These are phyloP conservation scores for Harpalus rufipes DNA, from an alignment of 2,888 invertebrate genomes.

Conservation along the genomic window DNA sequence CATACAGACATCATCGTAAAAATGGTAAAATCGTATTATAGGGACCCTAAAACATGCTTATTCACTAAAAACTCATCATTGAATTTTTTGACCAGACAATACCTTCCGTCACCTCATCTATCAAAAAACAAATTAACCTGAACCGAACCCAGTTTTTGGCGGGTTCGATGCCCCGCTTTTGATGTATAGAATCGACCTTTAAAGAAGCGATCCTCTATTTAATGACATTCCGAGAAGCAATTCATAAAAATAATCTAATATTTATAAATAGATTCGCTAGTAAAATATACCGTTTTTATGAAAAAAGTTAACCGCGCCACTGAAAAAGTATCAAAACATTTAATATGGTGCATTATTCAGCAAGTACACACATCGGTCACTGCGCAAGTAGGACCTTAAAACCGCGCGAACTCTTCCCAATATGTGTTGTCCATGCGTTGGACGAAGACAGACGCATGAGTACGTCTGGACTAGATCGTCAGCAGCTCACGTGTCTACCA, in stretches of 20 bases:
- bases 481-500: constrained; percentile 59
- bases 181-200: too few species aligned
- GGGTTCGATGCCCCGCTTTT: too few species aligned
- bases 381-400: constrained; percentile 45
- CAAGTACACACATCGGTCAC: constrained; percentile 48
- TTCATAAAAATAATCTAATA: neutral
- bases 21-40: too few species aligned
- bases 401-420: constrained; percentile 43
- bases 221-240: neutral
- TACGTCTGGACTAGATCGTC: constrained; percentile 32
- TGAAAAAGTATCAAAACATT: constrained; percentile 59
- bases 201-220: too few species aligned
- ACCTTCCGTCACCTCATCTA: too few species aligned
- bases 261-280: neutral
- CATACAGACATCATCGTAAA: too few species aligned
- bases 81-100: too few species aligned
- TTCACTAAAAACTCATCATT: too few species aligned
- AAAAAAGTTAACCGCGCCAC: constrained; percentile 29
- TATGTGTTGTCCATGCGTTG: constrained; percentile 4
- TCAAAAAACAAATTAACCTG: too few species aligned
- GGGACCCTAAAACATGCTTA: too few species aligned
- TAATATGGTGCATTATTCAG: constrained; percentile 41
- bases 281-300: neutral
- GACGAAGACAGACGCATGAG: constrained; percentile 28
- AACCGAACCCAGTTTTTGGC: too few species aligned